These are phyloP conservation scores for Argya squamiceps DNA, from an alignment of 2,797 vertebrate genomes.

Conservation along the genomic window DNA sequence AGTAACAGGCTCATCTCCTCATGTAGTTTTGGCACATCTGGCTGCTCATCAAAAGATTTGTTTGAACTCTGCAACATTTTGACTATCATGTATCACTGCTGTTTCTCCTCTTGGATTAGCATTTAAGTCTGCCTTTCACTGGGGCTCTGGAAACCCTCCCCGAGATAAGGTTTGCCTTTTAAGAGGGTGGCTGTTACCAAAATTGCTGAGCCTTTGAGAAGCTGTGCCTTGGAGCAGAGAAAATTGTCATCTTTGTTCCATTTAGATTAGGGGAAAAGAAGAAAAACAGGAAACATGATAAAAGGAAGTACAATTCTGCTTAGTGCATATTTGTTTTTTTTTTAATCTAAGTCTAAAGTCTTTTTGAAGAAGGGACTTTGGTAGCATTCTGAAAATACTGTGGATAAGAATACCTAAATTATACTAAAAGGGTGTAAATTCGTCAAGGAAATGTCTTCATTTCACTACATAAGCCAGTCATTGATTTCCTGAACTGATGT, in stretches of 20 bases:
- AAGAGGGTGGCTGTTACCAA: not conserved
- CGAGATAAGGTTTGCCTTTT: not conserved
- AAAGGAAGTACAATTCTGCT: not conserved
- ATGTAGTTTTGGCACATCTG: not conserved
- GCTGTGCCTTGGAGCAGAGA: not conserved
- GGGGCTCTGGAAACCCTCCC: not conserved
- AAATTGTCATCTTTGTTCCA: not conserved
- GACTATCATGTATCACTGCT: not conserved
- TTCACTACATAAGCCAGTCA: not conserved
- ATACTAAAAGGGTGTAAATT: not conserved
- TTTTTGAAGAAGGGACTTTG: not conserved
- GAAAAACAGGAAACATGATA: not conserved
- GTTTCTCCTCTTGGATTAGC: not conserved
- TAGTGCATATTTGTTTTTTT: not conserved
- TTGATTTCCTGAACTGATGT: not conserved
- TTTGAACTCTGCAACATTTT: not conserved
- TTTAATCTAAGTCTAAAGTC: not conserved
- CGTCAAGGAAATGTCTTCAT: not conserved
- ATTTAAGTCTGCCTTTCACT: not conserved
- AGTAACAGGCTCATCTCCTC: not conserved
- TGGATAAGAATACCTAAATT: not conserved
- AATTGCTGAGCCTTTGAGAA: not conserved
- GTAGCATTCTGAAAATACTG: not conserved
- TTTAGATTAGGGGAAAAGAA: not conserved
- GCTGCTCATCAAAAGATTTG: not conserved